Evolutionary conservation across 1,140 invertebrate genomes (phyloP).

Genomic region (Geopemphigus sp.): DNA sequence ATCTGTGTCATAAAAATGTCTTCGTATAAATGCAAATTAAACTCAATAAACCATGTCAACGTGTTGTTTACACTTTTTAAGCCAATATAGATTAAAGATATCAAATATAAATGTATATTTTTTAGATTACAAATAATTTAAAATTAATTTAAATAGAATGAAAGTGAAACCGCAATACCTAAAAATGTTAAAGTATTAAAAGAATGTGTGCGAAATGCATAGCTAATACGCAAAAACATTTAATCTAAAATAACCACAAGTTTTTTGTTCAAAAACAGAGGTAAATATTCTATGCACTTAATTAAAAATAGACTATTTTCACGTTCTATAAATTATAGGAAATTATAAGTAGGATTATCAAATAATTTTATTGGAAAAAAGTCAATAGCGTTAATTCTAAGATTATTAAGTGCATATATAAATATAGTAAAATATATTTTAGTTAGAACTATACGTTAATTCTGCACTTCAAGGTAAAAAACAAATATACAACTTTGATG

Average conservation of each 20-base stretch:
- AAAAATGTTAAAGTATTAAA: too few species aligned
- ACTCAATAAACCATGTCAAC: background rate
- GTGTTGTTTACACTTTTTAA: background rate
- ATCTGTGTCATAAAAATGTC: conserved; percentile 14
- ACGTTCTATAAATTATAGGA: too few species aligned
- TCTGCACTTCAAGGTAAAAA: background rate
- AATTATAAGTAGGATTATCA: too few species aligned
- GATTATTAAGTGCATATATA: background rate
- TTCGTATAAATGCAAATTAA: conserved; percentile 14
- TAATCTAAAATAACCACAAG: too few species aligned
- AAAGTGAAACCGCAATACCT: too few species aligned
- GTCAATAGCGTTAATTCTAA: background rate
- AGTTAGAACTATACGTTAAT: background rate
- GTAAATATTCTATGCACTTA: too few species aligned
- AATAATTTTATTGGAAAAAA: too few species aligned
- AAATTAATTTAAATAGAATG: too few species aligned
- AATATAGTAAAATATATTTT: background rate
- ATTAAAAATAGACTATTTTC: too few species aligned
- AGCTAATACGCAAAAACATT: too few species aligned
- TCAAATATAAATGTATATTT: background rate
- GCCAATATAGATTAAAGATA: background rate
- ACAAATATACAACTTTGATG: background rate
- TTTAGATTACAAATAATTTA: background rate
- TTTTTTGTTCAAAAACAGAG: too few species aligned
- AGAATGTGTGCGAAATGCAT: too few species aligned